A percentile compares a stretch with the other conserved stretches of the same genome.
Conservation (phyloP, 35 echinoderm and acorn worm genomes). For the Holothuria glaberrima region DNA sequence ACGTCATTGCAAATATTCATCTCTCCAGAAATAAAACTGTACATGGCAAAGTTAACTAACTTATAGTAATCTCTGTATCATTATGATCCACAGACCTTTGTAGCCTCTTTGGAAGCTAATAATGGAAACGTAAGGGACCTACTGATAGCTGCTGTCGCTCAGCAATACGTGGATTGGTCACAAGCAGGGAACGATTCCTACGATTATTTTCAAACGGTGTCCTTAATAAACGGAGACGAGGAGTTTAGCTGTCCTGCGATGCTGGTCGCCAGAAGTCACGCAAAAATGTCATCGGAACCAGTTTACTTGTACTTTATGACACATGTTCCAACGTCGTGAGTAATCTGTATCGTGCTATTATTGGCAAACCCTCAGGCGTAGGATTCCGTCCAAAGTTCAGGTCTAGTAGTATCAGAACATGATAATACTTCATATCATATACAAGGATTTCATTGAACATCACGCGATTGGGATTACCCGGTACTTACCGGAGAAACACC, state of each 20-base stretch:
- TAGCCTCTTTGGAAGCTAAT: neutral
- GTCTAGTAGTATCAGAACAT: no score
- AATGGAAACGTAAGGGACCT: neutral
- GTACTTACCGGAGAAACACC: no score
- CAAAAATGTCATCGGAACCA: neutral
- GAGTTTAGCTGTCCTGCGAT: conserved; percentile 9
- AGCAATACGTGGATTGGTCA: conserved; percentile 28
- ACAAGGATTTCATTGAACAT: no score
- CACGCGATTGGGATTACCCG: no score
- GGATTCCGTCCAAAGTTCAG: no score
- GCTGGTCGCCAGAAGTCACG: neutral
- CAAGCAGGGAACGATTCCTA: neutral
- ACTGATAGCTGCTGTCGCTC: neutral
- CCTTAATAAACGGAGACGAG: neutral
- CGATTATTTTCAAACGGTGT: neutral
- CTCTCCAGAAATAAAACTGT: no score
- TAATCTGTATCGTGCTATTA: no score
- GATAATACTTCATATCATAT: no score
- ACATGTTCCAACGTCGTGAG: neutral
- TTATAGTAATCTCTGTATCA: no score
- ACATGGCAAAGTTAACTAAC: no score
- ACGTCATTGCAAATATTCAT: no score
- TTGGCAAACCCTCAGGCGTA: no score
- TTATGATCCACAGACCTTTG: neutral
- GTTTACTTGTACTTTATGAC: conserved; percentile 45